A percentile compares a stretch with the other conserved stretches of the same genome.
Evolutionary conservation across 2,888 invertebrate genomes (phyloP).

Genomic region (Shargacucullia verbasci): DNA sequence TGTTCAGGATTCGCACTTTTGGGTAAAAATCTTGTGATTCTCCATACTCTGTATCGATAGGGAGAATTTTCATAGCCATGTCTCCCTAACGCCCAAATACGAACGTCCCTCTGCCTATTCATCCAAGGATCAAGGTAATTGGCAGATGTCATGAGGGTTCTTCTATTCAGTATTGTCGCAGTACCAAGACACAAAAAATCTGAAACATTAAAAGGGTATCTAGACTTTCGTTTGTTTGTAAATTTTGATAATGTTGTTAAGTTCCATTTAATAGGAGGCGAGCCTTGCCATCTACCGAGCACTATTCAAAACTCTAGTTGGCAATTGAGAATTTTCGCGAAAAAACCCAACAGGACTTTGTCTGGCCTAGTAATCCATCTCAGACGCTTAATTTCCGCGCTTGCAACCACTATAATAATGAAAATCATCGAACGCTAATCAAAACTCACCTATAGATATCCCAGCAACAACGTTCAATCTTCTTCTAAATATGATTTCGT

Average conservation of each 20-base stretch:
- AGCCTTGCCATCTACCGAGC: too few relatives aligned
- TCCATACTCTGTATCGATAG: slow-evolving; percentile 70
- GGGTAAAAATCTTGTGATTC: slow-evolving; percentile 64
- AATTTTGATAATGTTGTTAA: too few relatives aligned
- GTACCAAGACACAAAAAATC: slow-evolving; percentile 64
- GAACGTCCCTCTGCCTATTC: slow-evolving; percentile 60
- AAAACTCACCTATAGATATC: slow-evolving; percentile 55
- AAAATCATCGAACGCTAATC: neutral
- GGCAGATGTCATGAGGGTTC: slow-evolving; percentile 65
- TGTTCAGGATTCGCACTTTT: slow-evolving; percentile 72
- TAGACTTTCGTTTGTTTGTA: neutral
- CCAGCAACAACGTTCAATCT: slow-evolving; percentile 48
- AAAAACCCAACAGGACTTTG: too few relatives aligned
- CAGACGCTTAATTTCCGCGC: too few relatives aligned
- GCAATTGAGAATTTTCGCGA: too few relatives aligned
- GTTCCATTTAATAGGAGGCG: too few relatives aligned
- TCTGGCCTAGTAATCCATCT: too few relatives aligned
- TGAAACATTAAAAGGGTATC: slow-evolving; percentile 45
- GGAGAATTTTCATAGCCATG: slow-evolving; percentile 60
- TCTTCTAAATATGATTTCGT: slow-evolving; percentile 26
- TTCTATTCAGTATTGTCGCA: slow-evolving; percentile 64
- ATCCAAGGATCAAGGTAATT: slow-evolving; percentile 66
- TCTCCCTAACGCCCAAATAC: slow-evolving; percentile 72
- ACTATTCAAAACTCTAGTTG: too few relatives aligned
- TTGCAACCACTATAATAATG: too few relatives aligned